phyloP scores from a whole-genome alignment of 2,797 vertebrate species.

The Gastrophryne carolinensis region DNA sequence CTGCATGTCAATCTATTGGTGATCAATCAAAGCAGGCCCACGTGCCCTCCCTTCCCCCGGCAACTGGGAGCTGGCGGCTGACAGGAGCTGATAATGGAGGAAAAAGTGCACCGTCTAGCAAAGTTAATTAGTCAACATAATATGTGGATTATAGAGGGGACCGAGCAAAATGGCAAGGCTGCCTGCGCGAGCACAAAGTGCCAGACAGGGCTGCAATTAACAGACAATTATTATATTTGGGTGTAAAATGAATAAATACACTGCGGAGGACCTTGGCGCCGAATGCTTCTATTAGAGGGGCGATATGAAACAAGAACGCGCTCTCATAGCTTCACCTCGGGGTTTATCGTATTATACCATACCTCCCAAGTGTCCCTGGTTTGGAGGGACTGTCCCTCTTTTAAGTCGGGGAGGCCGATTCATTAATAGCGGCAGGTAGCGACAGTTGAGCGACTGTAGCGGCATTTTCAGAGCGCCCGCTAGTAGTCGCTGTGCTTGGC shows the following conservation, averaged over 20 bases:
- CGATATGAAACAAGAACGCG: too few species aligned
- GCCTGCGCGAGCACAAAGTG: conserved; percentile 73
- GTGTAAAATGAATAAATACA: conserved; percentile 81
- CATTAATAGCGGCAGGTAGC: too few species aligned
- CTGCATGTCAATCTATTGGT: conserved; percentile 83
- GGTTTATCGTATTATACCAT: too few species aligned
- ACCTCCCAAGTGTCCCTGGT: too few species aligned
- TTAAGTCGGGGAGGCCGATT: too few species aligned
- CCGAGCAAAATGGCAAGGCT: conserved; percentile 73
- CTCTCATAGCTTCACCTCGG: too few species aligned
- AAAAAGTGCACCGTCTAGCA: conserved; percentile 79
- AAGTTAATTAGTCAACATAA: conserved; percentile 86
- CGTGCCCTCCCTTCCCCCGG: conserved; percentile 69
- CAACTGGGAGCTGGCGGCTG: conserved; percentile 73
- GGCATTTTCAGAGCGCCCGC: too few species aligned
- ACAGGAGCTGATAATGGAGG: conserved; percentile 83
- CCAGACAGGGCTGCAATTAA: conserved; percentile 77
- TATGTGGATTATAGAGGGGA: conserved; percentile 80
- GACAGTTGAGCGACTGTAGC: too few species aligned
- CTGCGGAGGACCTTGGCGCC: conserved; percentile 73
- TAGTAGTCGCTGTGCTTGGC: too few species aligned
- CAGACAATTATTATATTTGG: conserved; percentile 83
- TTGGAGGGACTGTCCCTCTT: too few species aligned
- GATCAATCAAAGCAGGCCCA: conserved; percentile 78
- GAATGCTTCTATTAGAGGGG: too few species aligned